Percentiles rank a stretch among this genome's conserved stretches.
These are phyloP conservation scores for Pelobates cultripes DNA, from an alignment of 2,797 vertebrate species.

Conservation along the genomic window DNA sequence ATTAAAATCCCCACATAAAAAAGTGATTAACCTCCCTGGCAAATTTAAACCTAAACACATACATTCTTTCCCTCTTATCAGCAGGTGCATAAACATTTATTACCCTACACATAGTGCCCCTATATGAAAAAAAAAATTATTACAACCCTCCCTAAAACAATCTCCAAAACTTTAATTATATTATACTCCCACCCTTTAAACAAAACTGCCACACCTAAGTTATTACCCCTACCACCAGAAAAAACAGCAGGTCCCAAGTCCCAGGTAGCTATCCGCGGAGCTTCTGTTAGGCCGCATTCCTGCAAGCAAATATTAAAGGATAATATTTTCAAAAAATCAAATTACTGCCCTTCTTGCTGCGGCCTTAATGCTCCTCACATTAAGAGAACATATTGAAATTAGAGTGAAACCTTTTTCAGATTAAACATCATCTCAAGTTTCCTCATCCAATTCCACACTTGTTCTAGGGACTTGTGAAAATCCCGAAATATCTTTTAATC, in stretches of 20 bases:
- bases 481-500: too few species aligned
- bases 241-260: background rate
- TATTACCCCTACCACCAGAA: background rate
- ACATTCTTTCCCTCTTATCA: background rate
- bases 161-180: background rate
- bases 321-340: background rate
- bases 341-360: background rate
- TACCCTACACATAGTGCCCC: background rate
- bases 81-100: background rate
- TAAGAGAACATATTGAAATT: background rate
- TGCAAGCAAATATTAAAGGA: too few species aligned
- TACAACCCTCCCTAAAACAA: background rate
- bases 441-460: background rate
- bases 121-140: too few species aligned
- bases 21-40: background rate
- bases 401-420: background rate
- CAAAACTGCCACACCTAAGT: background rate
- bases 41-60: background rate
- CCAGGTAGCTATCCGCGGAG: background rate
- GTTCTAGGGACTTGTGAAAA: too few species aligned
- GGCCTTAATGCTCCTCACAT: background rate
- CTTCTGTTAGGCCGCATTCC: background rate
- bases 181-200: background rate
- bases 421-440: background rate
- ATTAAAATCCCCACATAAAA: background rate